Evolutionary conservation across 1,140 invertebrate genomes (phyloP).

Genomic region (Procambarus virginalis): DNA sequence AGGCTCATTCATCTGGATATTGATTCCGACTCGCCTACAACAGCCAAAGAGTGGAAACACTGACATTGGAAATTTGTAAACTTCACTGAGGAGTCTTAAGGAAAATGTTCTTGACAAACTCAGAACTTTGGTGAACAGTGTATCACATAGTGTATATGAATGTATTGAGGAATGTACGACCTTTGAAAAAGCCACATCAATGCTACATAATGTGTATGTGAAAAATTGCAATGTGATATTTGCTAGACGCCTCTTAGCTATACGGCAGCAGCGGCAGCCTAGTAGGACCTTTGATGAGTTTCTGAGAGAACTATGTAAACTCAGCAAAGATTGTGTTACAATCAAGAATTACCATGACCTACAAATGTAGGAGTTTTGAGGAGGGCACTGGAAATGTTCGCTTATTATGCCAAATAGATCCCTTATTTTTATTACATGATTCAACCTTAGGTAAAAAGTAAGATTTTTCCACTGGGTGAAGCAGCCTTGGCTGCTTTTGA

Average conservation of each 20-base stretch:
- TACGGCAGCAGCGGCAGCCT: conserved; percentile 8
- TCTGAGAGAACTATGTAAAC: conserved; percentile 35
- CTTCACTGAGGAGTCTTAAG: not conserved
- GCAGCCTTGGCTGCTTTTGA: no score
- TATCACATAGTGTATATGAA: not conserved
- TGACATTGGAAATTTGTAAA: not conserved
- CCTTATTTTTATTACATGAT: no score
- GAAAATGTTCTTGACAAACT: not conserved
- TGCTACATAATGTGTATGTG: conserved; percentile 26
- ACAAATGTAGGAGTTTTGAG: no score
- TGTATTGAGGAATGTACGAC: not conserved
- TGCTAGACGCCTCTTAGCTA: conserved; percentile 46
- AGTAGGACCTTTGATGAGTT: conserved; percentile 57
- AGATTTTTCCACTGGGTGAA: no score
- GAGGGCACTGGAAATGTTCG: no score
- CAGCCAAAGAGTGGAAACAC: conserved; percentile 12
- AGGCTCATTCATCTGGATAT: not conserved
- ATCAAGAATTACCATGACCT: no score
- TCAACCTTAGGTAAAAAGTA: no score
- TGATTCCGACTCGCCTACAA: not conserved
- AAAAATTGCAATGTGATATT: conserved; percentile 57
- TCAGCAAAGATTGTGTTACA: conserved; percentile 56
- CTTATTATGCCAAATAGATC: no score
- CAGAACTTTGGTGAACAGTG: not conserved
- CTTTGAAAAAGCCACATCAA: not conserved